Conservation (phyloP, 2,797 vertebrate species). For the Rhinogobio ventralis region DNA sequence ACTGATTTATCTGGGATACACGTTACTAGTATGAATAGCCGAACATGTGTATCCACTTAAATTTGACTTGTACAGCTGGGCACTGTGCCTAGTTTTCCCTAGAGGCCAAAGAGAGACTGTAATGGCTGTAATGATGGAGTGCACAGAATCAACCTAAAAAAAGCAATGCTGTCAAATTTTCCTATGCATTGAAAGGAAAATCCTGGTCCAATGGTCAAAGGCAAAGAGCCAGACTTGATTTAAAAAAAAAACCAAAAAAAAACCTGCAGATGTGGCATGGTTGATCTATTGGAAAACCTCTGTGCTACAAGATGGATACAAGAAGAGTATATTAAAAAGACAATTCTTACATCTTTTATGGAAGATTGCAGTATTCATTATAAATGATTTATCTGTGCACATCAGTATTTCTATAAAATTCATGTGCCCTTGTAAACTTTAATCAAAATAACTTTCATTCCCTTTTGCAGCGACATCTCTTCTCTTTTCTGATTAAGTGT, state of each 20-base stretch:
- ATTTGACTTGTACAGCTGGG: constrained; percentile 26
- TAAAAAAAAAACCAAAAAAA: neutral
- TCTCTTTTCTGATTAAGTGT: neutral
- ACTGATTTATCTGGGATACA: constrained; percentile 14
- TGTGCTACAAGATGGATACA: neutral
- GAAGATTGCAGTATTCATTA: neutral
- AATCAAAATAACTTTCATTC: neutral
- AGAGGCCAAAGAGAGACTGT: constrained; percentile 54
- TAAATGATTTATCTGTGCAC: neutral
- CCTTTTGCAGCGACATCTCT: neutral
- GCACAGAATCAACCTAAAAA: constrained; percentile 3
- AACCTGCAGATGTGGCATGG: constrained; percentile 63
- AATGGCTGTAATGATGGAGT: constrained; percentile 54
- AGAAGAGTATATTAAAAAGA: neutral
- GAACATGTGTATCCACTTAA: constrained; percentile 72
- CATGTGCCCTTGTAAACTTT: neutral
- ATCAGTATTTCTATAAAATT: neutral
- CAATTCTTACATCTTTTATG: neutral
- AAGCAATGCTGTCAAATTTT: constrained; percentile 67
- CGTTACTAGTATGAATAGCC: constrained; percentile 47
- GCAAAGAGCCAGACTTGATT: constrained; percentile 10
- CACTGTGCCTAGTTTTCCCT: constrained; percentile 43
- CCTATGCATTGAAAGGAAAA: constrained; percentile 54
- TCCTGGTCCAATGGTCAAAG: constrained; percentile 47
- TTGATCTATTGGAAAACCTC: constrained; percentile 10